A percentile compares a stretch with the other conserved stretches of the same genome.
These are phyloP conservation scores for Ambastaia sidthimunki DNA, from an alignment of 2,797 vertebrate species.

Conservation along the genomic window DNA sequence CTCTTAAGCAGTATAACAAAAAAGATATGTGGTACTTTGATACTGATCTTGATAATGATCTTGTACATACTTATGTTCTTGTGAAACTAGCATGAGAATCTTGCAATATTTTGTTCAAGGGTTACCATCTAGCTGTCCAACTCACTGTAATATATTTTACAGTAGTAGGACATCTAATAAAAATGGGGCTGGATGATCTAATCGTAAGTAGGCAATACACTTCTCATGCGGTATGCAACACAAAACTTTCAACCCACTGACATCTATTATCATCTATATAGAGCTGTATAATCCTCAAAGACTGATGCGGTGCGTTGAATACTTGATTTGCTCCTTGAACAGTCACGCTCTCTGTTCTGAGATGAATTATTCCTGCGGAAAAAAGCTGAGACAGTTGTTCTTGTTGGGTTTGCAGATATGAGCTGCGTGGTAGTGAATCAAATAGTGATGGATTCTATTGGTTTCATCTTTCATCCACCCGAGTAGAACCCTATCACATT, in stretches of 20 bases:
- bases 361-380: slow-evolving; percentile 20
- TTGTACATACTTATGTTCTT: too few species aligned
- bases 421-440: slow-evolving; percentile 22
- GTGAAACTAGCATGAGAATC: too few species aligned
- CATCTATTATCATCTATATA: slow-evolving; percentile 13
- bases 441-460: slow-evolving; percentile 32
- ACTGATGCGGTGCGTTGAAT: slow-evolving; percentile 22
- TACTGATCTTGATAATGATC: too few species aligned
- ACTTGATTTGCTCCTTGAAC: slow-evolving; percentile 19
- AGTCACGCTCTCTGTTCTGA: slow-evolving; percentile 5
- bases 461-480: neutral
- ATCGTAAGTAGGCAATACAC: neutral
- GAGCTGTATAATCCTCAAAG: slow-evolving; percentile 18
- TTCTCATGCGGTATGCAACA: neutral
- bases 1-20: too few species aligned
- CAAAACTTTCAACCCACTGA: slow-evolving; percentile 11
- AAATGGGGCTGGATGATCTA: neutral
- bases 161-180: neutral
- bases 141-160: too few species aligned
- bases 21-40: too few species aligned
- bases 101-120: too few species aligned
- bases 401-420: slow-evolving; percentile 26
- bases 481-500: slow-evolving; percentile 17
- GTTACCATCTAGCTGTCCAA: too few species aligned
- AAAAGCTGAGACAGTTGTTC: slow-evolving; percentile 25